Conservation (phyloP, 2,888 invertebrate genomes). For the Orchestes rusci region DNA sequence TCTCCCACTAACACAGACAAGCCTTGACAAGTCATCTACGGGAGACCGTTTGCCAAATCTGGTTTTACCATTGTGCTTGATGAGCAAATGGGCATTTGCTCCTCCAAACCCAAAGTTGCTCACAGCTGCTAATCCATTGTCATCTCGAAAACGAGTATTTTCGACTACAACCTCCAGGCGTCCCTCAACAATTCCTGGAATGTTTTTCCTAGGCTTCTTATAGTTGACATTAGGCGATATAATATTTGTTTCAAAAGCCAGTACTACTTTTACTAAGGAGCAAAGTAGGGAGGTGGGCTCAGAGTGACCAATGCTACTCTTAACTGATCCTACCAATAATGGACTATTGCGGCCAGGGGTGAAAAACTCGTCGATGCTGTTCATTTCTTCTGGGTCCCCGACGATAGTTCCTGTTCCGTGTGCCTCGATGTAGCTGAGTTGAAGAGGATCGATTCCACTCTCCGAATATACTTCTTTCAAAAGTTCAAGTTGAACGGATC, state of each 20-base stretch:
- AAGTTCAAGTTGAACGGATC: slow-evolving; percentile 53
- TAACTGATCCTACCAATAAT: slow-evolving; percentile 82
- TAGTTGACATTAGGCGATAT: slow-evolving; percentile 86
- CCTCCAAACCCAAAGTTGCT: slow-evolving; percentile 96
- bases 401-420: slow-evolving; percentile 61
- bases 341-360: slow-evolving; percentile 60
- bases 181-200: slow-evolving; percentile 54
- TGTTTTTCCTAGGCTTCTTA: slow-evolving; percentile 43
- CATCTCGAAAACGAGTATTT: slow-evolving; percentile 53
- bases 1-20: slow-evolving; percentile 71
- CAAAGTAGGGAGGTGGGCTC: slow-evolving; percentile 82
- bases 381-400: slow-evolving; percentile 89
- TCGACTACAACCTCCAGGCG: slow-evolving; percentile 67
- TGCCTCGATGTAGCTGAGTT: slow-evolving; percentile 76
- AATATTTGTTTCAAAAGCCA: slow-evolving; percentile 67
- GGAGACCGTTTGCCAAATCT: slow-evolving; percentile 58
- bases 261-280: slow-evolving; percentile 66
- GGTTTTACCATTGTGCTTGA: slow-evolving; percentile 53
- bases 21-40: slow-evolving; percentile 59
- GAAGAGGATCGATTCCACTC: slow-evolving; percentile 57
- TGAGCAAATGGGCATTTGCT: slow-evolving; percentile 67
- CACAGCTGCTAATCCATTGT: slow-evolving; percentile 70
- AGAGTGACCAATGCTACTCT: slow-evolving; percentile 90
- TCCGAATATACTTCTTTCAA: slow-evolving; percentile 55
- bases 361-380: slow-evolving; percentile 73